These are phyloP conservation scores for Liodrosophila aerea DNA, from an alignment of 2,888 invertebrate species.

Conservation along the genomic window DNA sequence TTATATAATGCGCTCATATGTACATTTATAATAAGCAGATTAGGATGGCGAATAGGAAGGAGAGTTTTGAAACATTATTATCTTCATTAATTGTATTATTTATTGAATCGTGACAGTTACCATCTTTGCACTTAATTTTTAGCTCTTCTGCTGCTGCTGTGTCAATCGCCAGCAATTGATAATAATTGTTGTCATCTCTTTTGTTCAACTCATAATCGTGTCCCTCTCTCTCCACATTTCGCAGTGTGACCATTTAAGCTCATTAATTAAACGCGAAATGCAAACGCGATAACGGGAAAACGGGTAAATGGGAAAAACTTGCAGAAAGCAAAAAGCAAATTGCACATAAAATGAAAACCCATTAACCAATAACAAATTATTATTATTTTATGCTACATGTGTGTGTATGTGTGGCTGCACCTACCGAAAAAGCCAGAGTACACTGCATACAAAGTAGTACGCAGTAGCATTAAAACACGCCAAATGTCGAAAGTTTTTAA, in stretches of 20 bases:
- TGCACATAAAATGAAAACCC: conserved; percentile 35
- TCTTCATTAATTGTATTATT: too few species aligned
- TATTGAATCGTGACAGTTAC: too few species aligned
- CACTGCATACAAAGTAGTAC: not conserved
- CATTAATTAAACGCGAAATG: conserved; percentile 8
- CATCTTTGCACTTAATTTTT: too few species aligned
- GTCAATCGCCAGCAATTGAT: not conserved
- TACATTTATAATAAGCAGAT: too few species aligned
- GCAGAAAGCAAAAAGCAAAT: conserved; percentile 17
- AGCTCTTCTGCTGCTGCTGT: not conserved
- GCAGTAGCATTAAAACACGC: conserved; percentile 6
- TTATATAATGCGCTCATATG: too few species aligned
- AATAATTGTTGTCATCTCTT: conserved; percentile 1
- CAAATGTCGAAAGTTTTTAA: conserved; percentile 47
- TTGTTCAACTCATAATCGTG: not conserved
- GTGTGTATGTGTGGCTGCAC: conserved; percentile 4
- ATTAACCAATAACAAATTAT: conserved; percentile 59
- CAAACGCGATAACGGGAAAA: conserved; percentile 5
- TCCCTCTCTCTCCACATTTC: not conserved
- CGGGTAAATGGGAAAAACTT: too few species aligned
- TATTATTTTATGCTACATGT: conserved; percentile 44
- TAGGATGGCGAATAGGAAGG: not conserved
- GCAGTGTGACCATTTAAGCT: not conserved
- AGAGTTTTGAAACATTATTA: too few species aligned
- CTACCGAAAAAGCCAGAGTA: not conserved